Base-by-base conservation (phyloP, 2,797 vertebrate species). In the Lagorchestes hirsutus region DNA sequence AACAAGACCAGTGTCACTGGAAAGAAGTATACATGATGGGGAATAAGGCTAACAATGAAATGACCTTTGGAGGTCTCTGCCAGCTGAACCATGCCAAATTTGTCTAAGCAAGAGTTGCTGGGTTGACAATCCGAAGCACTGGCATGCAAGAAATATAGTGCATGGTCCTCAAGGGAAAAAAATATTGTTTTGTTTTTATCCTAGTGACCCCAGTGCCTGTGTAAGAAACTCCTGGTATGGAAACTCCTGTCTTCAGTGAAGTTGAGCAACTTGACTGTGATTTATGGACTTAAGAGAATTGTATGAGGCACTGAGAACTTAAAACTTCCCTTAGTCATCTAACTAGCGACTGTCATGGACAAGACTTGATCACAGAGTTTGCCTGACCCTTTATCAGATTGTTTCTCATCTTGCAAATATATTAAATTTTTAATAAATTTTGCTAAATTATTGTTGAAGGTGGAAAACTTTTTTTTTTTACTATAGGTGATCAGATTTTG, bases 11-110 rank as follows among this genome's bases (percentile, higher is more conserved):
- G 16, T 8, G 4, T 40, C 62, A 18, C 34, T 40, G n/a, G 62
- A n/a, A 2, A 1, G 14, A 74, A 74, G 62, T 40, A 16, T 74
- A 40, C 22, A 5, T 74, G 34, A 40, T 74, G 22, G n/a, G 62
- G 62, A 40, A 40, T 74, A 74, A 74, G 16, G 16, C 40, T 40
- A 40, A n/a, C n/a, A 74, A 90, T 93, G 55, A 97, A 95, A 92
- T 59, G 87, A 94, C n/a, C 16, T 67, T 22, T 1, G 40, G 40
- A 87, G 10, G 29, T 58, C 82, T 92, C 91, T 93, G n/a, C 57
- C 55, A 0, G 40, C 2, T 90, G 74, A 46, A 1, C 10, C 93
- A n/a, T 40, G 16, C 28, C 31, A 50, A 40, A 22, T 54, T 82
- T 90, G 29, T 54, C 90, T 93, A 95, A 55, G 40, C 3, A 40